phyloP scores from a whole-genome alignment of 2,888 invertebrate species.

The Neoaliturus tenellus region DNA sequence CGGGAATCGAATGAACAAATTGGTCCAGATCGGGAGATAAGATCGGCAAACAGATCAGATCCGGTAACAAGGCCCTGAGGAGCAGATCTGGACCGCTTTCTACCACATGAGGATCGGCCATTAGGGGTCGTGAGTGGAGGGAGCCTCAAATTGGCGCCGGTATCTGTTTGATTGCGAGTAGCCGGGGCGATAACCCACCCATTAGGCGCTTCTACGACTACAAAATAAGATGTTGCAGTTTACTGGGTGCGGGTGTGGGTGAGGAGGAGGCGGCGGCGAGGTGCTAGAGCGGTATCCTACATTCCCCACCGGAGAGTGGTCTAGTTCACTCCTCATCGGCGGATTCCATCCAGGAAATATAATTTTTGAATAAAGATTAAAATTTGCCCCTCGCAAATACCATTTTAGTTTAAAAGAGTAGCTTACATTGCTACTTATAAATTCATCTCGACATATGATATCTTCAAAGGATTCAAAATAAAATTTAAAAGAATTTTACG shows the following conservation, averaged over 20 bases:
- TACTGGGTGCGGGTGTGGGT: not conserved
- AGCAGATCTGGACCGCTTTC: constrained; percentile 8
- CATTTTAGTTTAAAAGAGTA: too few species aligned
- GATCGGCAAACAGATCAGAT: constrained; percentile 28
- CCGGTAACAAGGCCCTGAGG: constrained; percentile 23
- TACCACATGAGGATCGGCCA: constrained; percentile 21
- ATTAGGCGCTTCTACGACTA: constrained; percentile 36
- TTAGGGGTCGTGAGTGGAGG: constrained; percentile 2
- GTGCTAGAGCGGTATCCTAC: too few species aligned
- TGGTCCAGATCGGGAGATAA: constrained; percentile 9
- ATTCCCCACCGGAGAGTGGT: too few species aligned
- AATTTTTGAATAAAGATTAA: too few species aligned
- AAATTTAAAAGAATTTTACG: too few species aligned
- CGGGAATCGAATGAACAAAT: constrained; percentile 43
- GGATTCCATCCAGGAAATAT: too few species aligned
- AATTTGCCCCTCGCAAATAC: too few species aligned
- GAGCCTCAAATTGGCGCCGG: not conserved
- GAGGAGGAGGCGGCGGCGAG: not conserved
- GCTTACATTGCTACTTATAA: too few species aligned
- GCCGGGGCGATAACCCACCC: constrained; percentile 13
- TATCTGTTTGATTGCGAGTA: constrained; percentile 25
- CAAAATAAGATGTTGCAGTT: constrained; percentile 24
- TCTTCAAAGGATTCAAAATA: too few species aligned
- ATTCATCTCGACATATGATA: too few species aligned
- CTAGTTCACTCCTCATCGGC: too few species aligned